Conservation (phyloP, 2,113 vertebrate genomes). For the Lutjanus erythropterus region DNA sequence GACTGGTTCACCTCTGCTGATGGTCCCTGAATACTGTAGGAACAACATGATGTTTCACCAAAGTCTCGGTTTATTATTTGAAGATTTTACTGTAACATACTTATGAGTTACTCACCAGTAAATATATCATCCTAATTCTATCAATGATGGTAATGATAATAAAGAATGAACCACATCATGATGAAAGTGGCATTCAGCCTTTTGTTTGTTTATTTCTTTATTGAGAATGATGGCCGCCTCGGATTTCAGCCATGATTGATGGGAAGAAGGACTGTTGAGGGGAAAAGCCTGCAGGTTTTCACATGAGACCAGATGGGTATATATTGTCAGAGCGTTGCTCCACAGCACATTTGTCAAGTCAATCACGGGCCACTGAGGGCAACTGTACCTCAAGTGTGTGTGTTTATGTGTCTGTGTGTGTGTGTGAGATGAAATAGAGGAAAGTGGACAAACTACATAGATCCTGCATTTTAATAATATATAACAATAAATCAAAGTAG, state of each 20-base stretch:
- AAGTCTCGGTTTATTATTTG: background rate
- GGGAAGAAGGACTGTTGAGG: background rate
- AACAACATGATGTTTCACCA: background rate
- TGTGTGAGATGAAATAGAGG: background rate
- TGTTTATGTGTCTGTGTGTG: slow-evolving; percentile 11
- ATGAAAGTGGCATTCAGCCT: slow-evolving; percentile 26
- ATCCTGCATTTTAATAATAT: background rate
- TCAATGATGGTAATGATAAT: slow-evolving; percentile 32
- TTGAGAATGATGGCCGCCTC: slow-evolving; percentile 33
- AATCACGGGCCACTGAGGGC: slow-evolving; percentile 52
- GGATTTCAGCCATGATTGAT: slow-evolving; percentile 57
- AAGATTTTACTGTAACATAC: background rate
- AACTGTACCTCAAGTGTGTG: background rate
- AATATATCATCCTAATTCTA: slow-evolving; percentile 20
- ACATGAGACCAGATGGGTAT: slow-evolving; percentile 54
- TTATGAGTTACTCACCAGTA: background rate
- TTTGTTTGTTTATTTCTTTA: slow-evolving; percentile 25
- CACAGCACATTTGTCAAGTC: slow-evolving; percentile 72
- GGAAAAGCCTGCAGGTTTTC: slow-evolving; percentile 52
- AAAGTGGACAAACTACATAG: background rate
- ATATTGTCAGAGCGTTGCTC: slow-evolving; percentile 51
- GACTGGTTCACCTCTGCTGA: background rate
- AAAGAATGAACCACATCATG: slow-evolving; percentile 16
- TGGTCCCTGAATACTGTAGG: background rate
- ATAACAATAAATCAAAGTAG: no score